A percentile compares a stretch with the other conserved stretches of the same genome.
phyloP scores from a whole-genome alignment of 2,888 invertebrate genomes.

The Caradrina clavipalpis region DNA sequence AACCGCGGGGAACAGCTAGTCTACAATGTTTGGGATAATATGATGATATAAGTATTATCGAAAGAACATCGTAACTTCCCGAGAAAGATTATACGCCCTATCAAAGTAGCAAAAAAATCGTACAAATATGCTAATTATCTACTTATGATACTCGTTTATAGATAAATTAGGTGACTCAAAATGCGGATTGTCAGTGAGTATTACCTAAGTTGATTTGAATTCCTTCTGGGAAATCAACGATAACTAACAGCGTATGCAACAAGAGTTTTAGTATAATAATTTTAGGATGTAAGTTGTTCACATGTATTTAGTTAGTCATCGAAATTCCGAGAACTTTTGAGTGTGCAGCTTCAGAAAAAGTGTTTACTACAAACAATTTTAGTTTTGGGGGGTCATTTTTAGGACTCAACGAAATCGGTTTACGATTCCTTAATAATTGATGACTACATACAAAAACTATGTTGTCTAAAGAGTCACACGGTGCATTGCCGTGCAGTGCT shows the following conservation, averaged over 20 bases:
- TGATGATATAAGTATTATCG: too few species aligned
- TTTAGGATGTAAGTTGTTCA: constrained; percentile 65
- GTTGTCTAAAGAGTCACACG: not conserved
- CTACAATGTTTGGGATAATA: too few species aligned
- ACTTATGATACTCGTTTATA: constrained; percentile 26
- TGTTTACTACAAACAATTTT: constrained; percentile 9
- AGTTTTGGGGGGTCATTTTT: not conserved
- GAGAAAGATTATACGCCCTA: constrained; percentile 2
- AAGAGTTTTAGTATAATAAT: constrained; percentile 61
- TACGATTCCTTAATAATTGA: constrained; percentile 7
- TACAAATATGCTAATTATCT: constrained; percentile 27
- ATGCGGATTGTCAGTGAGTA: constrained; percentile 40
- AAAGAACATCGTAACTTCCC: not conserved
- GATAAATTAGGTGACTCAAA: constrained; percentile 66
- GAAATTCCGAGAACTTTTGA: constrained; percentile 63
- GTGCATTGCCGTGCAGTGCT: not conserved
- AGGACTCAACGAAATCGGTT: not conserved
- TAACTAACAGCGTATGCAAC: constrained; percentile 42
- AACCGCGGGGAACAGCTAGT: too few species aligned
- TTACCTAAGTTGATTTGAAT: constrained; percentile 50
- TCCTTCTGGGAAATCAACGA: constrained; percentile 75
- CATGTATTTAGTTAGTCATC: constrained; percentile 67
- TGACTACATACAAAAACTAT: not conserved
- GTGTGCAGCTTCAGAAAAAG: constrained; percentile 31
- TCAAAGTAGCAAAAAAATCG: constrained; percentile 13